Evolutionary conservation across 2,797 vertebrate genomes (phyloP).

Genomic region (Sebastes matsubarae): DNA sequence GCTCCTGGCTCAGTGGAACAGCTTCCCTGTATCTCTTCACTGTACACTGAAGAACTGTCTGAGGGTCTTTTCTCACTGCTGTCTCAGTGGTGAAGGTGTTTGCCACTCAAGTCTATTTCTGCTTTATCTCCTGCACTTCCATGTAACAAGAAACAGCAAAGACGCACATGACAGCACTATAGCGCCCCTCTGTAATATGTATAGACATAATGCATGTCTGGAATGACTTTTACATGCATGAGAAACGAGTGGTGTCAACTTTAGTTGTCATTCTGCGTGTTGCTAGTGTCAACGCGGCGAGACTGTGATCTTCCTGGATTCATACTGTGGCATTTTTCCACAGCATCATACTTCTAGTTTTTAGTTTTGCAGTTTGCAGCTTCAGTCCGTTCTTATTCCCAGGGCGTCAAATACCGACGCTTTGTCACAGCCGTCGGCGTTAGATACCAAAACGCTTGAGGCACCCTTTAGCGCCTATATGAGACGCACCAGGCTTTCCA

Average conservation of each 20-base stretch:
- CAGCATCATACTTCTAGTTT: not conserved
- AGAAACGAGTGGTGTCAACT: slow-evolving; percentile 11
- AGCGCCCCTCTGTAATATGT: slow-evolving; percentile 10
- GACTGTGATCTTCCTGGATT: not conserved
- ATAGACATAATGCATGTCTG: slow-evolving; percentile 34
- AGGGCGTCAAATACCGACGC: not conserved
- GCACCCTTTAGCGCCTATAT: not conserved
- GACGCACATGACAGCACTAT: not conserved
- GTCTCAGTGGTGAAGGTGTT: slow-evolving; percentile 21
- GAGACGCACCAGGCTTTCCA: not conserved
- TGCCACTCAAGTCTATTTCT: slow-evolving; percentile 24
- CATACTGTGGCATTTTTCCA: not conserved
- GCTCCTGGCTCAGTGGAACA: not conserved
- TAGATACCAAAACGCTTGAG: not conserved
- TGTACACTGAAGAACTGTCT: not conserved
- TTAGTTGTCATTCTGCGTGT: not conserved
- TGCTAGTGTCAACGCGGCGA: not conserved
- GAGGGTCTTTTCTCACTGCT: slow-evolving; percentile 3
- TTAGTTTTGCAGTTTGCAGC: not conserved
- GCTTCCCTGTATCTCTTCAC: not conserved
- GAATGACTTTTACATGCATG: slow-evolving; percentile 6
- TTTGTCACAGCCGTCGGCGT: not conserved
- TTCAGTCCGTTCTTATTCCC: not conserved
- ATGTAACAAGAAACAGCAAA: not conserved
- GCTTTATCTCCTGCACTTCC: not conserved